Base-by-base conservation (phyloP, 2,797 vertebrate genomes). In the Antrozous pallidus region DNA sequence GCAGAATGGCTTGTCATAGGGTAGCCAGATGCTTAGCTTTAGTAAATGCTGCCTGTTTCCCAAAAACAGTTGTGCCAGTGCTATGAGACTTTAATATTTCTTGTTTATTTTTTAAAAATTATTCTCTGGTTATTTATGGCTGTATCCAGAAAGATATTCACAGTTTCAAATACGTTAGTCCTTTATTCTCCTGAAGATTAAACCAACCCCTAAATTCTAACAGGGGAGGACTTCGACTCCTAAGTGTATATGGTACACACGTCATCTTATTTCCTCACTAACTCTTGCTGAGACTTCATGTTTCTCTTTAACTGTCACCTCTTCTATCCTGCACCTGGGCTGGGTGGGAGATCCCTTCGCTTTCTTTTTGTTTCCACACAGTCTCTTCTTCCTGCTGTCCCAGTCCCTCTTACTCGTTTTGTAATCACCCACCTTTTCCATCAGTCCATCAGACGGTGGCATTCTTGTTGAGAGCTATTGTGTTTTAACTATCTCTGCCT, bases 31-130 rank as follows among this genome's bases (percentile, higher is more conserved):
- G 65, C 47, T 94, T 77, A 51, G 49, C 71, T 69, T 71, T 38
- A 90, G 73, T 38, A 94, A 93, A 84, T 61, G 49, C 38, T 81
- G 28, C 42, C 49, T 33, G 28, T 45, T 94, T 86, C 84, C 69
- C 73, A 74, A 78, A 88, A 87, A 77, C 26, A 79, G 54, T 82
- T 88, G n/a, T 22, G 67, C 56, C 33, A n/a, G 58, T 82, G 12
- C 36, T 77, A 26, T n/a, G 42, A 80, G 73, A 86, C 28, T 42
- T 89, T 31, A 56, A 6, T 88, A 69, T 79, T 54, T 69, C 81
- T 90, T 94, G 10, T 93, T 49, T 33, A 3, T 88, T 56, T 83
- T 49, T 40, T 8, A 20, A 17, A 90, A 81, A 74, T 77, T 71
- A 47, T 78, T 94, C 45, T 93, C 81, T 80, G 33, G 49, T 67